These are phyloP conservation scores for Ectemnius continuus DNA, from an alignment of 2,888 invertebrate genomes.

Conservation along the genomic window DNA sequence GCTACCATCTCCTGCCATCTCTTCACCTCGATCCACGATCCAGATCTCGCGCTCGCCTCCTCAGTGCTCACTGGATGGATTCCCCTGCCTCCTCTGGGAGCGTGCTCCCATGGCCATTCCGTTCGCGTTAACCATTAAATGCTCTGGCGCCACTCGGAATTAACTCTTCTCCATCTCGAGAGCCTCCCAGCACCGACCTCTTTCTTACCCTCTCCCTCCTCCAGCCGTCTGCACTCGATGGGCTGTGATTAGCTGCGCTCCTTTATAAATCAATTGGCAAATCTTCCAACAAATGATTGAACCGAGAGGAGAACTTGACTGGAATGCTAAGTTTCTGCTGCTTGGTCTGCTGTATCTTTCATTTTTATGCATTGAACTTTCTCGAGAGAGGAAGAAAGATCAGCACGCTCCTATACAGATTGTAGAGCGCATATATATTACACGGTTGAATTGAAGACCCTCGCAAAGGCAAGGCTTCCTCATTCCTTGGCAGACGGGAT, in stretches of 20 bases:
- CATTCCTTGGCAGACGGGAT: conserved; percentile 5
- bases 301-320: too few relatives aligned
- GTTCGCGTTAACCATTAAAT: conserved; percentile 71
- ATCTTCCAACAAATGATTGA: neutral
- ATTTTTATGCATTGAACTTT: too few relatives aligned
- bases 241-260: neutral
- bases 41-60: conserved; percentile 1
- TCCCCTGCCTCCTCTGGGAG: conserved; percentile 28
- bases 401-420: too few relatives aligned
- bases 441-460: too few relatives aligned
- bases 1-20: conserved; percentile 51
- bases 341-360: too few relatives aligned
- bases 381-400: too few relatives aligned
- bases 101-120: conserved; percentile 40
- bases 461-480: neutral
- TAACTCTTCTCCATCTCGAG: conserved; percentile 68
- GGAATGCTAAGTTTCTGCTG: too few relatives aligned
- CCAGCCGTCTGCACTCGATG: neutral
- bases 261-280: conserved; percentile 2
- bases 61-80: neutral
- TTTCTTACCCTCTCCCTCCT: neutral
- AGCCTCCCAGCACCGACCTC: neutral
- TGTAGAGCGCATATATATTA: too few relatives aligned
- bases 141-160: conserved; percentile 73
- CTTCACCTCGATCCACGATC: neutral